These are phyloP conservation scores for Muscicapa comitata DNA, from an alignment of 2,797 vertebrate species.

Conservation along the genomic window DNA sequence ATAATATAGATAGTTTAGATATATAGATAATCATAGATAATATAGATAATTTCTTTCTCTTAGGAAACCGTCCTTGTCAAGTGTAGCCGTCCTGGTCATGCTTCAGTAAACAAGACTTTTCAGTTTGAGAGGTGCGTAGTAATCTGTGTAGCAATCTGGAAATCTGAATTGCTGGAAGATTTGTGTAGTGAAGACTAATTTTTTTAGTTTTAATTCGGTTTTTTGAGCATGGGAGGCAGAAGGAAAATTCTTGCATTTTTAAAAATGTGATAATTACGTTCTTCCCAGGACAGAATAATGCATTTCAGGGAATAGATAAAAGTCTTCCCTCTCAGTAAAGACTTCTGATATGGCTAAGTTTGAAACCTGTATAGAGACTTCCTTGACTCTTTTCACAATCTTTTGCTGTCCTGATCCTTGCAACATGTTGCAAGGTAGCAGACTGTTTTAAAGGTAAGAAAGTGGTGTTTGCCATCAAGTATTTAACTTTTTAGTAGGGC, in stretches of 20 bases:
- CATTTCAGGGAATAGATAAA: neutral
- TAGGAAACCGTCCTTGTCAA: conserved; percentile 85
- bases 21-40: too few species aligned
- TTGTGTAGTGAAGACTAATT: neutral
- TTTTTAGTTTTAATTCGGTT: neutral
- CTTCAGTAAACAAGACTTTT: conserved; percentile 76
- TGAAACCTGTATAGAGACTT: neutral
- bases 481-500: neutral
- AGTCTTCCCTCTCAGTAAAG: neutral
- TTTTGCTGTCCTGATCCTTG: neutral
- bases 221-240: rapidly evolving
- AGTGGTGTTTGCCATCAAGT: neutral
- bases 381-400: neutral
- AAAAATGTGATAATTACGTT: neutral
- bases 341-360: neutral
- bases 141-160: neutral
- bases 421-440: neutral
- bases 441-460: neutral
- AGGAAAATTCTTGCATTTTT: neutral
- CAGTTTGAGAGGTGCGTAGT: conserved; percentile 84
- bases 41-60: neutral
- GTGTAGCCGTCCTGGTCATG: conserved; percentile 72
- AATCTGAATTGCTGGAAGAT: neutral
- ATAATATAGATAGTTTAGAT: too few species aligned
- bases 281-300: neutral